Base-by-base conservation (phyloP, 37 sponge, comb jelly and placozoan species). In the Lycopodina hypogea region DNA sequence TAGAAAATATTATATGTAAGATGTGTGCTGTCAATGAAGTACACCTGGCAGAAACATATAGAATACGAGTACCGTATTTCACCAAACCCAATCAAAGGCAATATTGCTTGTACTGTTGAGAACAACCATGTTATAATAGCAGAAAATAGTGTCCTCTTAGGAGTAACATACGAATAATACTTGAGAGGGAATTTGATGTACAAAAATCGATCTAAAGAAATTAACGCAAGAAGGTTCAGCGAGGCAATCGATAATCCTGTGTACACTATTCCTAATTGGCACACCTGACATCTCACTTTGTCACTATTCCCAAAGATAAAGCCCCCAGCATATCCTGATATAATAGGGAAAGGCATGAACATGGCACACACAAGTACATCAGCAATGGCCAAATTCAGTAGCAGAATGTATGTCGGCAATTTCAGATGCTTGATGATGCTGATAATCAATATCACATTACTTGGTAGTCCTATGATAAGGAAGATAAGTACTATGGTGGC, bases 51-150 rank as follows among this genome's bases (percentile, higher is more conserved):
- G 1, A 48, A n/a, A 0, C 78, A 76, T 0, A 87, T 22, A 17
- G 50, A 34, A 3, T 66, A 56, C 29, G 76, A 71, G 65, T 76
- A 81, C 58, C 82, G 75, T 37, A 81, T 76, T 24, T 74, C 76
- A 23, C 88, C 88, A 76, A 87, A 65, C n/a, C 68, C 78, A 81
- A 72, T 71, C 8, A 77, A 59, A 6, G 88, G 88, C 8, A 70
- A 57, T 29, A 87, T 42, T 15, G 56, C n/a, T 2, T 81, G 60
- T 0, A 71, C 34, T 3, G 61, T 23, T 36, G 66, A 76, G 17
- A 87, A 29, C 0, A 81, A 61, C 72, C 72, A 76, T 1, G 81
- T 33, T 1, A 62, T 65, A 12, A 77, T 26, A 0, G 81, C 33
- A 14, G 40, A n/a, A 19, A 71, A 17, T 17, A 81, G 0, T 0